Evolutionary conservation across 2,888 invertebrate species (phyloP), one percentile per base, ranked within the genome.

Genomic region (Uropetala carovei): DNA sequence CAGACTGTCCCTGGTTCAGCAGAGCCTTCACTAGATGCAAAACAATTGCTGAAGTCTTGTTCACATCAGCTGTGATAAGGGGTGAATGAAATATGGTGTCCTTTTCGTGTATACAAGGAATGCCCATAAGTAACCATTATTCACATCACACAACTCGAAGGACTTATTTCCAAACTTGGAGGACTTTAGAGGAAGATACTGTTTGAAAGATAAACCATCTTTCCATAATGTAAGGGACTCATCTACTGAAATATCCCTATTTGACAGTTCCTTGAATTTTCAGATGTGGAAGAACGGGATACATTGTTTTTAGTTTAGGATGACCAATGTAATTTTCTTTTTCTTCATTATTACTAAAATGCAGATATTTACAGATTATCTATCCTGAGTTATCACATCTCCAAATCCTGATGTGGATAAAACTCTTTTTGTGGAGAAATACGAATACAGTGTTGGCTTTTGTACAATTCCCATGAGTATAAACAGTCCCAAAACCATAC

Each of bases 221-320:
- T 92, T 92, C 92, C 75, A 92, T 56, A 92, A 83, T 5, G 85
- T 92, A 57, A 75, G 75, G 14, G 84, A 92, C 59, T 84, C 60
- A 27, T 92, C 85, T 22, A 68, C 92, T 14, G 92, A n/a, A 58
- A 92, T 92, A 43, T 92, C 68, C 14, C 68, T 30, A 9, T 83
- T 91, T 43, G 92, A 85, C 27, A 30, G 68, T 84, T 18, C n/a
- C 22, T 92, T 27, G 84, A 92, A 92, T 92, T 91, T 92, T 22
- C 57, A 60, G 57, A 82, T 91, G n/a, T 10, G 14, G 18, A 11
- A 91, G 7, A 5, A 92, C 59, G 8, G 81, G 27, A 16, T 22
- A 68, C 16, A 92, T 68, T 92, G 84, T n/a, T n/a, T n/a, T n/a
- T n/a, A n/a, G n/a, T n/a, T n/a, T n/a, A n/a, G n/a, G n/a, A n/a